Percentiles rank a stretch among this genome's conserved stretches.
These are phyloP conservation scores for Serinus canaria DNA, from an alignment of 2,113 vertebrate species.

Conservation along the genomic window DNA sequence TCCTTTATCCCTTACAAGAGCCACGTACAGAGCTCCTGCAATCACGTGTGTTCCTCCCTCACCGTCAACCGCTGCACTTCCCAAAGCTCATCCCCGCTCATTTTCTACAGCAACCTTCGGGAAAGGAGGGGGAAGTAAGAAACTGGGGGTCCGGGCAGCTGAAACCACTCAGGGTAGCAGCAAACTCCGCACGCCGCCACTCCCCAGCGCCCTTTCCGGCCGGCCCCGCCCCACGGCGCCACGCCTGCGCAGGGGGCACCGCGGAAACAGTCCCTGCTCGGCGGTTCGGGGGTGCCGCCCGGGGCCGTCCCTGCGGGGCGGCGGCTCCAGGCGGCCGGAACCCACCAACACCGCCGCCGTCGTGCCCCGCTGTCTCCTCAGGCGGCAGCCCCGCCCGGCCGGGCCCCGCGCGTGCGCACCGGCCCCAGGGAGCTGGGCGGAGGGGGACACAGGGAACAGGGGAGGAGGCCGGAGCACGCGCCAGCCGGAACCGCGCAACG, in stretches of 20 bases:
- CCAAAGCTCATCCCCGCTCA: neutral
- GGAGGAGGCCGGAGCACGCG: too few species aligned
- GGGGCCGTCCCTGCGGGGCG: neutral
- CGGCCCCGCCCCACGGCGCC: neutral
- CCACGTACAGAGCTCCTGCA: neutral
- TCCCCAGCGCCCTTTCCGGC: rapidly evolving
- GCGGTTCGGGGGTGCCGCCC: neutral
- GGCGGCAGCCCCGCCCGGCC: neutral
- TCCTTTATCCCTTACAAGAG: rapidly evolving
- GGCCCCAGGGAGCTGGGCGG: too few species aligned
- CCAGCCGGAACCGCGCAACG: neutral
- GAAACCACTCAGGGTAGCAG: rapidly evolving
- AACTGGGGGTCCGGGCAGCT: rapidly evolving
- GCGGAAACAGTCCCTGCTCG: rapidly evolving
- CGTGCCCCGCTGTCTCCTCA: neutral
- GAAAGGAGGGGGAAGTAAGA: rapidly evolving
- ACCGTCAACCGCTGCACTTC: neutral
- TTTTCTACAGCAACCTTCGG: rapidly evolving
- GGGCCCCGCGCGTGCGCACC: neutral
- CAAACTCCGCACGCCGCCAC: neutral
- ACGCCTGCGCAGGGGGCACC: neutral
- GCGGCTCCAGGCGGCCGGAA: rapidly evolving
- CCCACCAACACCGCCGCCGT: too few species aligned
- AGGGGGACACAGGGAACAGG: neutral
- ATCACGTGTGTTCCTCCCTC: rapidly evolving